phyloP scores from a whole-genome alignment of 2,888 invertebrate species.

The Dicyrtoma fusca region DNA sequence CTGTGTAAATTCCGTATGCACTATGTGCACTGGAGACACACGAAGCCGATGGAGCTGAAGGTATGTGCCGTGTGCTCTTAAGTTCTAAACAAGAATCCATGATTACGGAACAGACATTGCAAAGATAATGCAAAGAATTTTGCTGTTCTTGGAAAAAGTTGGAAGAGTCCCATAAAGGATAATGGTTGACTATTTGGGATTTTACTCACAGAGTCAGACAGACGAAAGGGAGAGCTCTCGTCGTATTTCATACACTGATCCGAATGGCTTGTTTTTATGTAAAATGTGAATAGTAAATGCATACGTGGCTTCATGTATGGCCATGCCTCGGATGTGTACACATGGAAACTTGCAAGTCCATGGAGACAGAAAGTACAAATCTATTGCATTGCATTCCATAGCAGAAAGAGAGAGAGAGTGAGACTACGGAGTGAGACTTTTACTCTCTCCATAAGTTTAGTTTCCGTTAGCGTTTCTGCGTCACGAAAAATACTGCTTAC shows the following conservation, averaged over 20 bases:
- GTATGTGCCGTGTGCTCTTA: neutral
- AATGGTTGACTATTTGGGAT: neutral
- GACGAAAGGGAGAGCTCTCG: too few relatives aligned
- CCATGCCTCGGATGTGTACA: too few relatives aligned
- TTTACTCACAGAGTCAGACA: too few relatives aligned
- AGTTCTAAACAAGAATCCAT: conserved; percentile 7
- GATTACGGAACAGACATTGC: neutral
- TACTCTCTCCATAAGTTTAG: neutral
- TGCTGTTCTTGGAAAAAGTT: conserved; percentile 9
- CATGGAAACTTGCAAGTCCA: too few relatives aligned
- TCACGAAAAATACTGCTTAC: neutral
- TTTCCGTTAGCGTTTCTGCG: neutral
- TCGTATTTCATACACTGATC: too few relatives aligned
- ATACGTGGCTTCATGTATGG: too few relatives aligned
- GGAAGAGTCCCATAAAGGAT: conserved; percentile 9
- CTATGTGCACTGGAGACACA: neutral
- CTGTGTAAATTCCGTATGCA: neutral
- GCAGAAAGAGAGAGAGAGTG: too few relatives aligned
- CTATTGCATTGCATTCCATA: too few relatives aligned
- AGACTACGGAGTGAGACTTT: too few relatives aligned
- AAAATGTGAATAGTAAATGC: too few relatives aligned
- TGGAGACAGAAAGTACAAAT: too few relatives aligned
- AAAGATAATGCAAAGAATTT: conserved; percentile 8
- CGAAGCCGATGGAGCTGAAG: neutral
- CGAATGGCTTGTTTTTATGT: too few relatives aligned